phyloP scores from a whole-genome alignment of 2,113 vertebrate genomes.

The Chamaetylas fuelleborni region DNA sequence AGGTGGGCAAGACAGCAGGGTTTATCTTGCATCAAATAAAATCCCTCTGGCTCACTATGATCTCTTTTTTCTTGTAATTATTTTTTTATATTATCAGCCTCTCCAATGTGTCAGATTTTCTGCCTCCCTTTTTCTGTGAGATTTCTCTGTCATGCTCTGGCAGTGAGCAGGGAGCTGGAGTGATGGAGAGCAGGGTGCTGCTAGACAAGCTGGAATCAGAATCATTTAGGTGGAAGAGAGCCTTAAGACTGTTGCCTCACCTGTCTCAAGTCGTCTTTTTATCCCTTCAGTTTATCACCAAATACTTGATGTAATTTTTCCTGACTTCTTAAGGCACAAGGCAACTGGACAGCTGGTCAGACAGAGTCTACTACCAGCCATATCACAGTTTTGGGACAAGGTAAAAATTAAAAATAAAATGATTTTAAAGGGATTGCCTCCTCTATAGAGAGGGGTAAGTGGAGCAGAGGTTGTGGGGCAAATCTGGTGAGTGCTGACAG shows the following conservation, averaged over 20 bases:
- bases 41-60: not conserved
- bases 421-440: accelerated
- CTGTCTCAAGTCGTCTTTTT: not conserved
- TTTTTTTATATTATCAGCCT: not conserved
- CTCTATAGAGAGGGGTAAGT: not conserved
- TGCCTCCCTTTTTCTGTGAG: not conserved
- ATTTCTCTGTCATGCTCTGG: not conserved
- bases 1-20: not conserved
- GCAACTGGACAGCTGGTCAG: not conserved
- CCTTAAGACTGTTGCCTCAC: not conserved
- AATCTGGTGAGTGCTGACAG: not conserved
- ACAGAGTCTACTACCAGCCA: not conserved
- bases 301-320: not conserved
- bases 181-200: not conserved
- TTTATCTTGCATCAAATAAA: not conserved
- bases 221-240: not conserved
- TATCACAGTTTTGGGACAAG: not conserved
- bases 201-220: not conserved
- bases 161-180: not conserved
- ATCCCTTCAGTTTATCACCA: not conserved
- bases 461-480: not conserved
- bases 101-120: not conserved
- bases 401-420: not conserved
- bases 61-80: not conserved
- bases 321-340: not conserved